These are phyloP conservation scores for Sinodicranocentrus sp. DNA, from an alignment of 2,888 invertebrate species.

Conservation along the genomic window DNA sequence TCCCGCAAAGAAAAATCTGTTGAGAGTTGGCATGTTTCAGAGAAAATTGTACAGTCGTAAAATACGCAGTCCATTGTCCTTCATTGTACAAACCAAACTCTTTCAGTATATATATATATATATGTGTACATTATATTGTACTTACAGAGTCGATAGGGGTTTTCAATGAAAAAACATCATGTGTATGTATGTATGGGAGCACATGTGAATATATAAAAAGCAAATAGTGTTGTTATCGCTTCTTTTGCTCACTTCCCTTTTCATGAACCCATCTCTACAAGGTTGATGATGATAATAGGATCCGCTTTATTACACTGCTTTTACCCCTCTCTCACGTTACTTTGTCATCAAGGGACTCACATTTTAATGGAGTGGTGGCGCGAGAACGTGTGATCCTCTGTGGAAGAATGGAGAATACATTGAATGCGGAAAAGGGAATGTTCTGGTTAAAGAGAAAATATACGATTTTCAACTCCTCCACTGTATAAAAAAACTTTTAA, in stretches of 20 bases:
- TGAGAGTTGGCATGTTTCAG: too few species aligned
- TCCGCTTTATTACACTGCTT: background rate
- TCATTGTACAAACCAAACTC: too few species aligned
- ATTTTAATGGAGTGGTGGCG: conserved; percentile 44
- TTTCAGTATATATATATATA: too few species aligned
- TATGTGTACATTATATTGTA: too few species aligned
- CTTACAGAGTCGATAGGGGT: too few species aligned
- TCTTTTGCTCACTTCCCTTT: background rate
- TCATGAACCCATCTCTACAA: background rate
- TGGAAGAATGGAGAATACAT: background rate
- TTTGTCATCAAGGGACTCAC: conserved; percentile 26
- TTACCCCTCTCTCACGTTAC: conserved; percentile 29
- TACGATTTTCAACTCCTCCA: too few species aligned
- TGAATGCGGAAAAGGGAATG: background rate
- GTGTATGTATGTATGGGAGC: too few species aligned
- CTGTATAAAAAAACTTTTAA: background rate
- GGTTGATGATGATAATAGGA: background rate
- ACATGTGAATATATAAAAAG: too few species aligned
- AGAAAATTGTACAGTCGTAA: too few species aligned
- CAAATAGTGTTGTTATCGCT: background rate
- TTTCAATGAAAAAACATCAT: too few species aligned
- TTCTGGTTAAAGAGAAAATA: background rate
- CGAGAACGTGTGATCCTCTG: background rate
- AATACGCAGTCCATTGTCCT: too few species aligned
- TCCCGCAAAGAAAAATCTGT: too few species aligned